A percentile compares a stretch with the other conserved stretches of the same genome.
Conservation (phyloP, 2,797 vertebrate species). For the Tinamus major region DNA sequence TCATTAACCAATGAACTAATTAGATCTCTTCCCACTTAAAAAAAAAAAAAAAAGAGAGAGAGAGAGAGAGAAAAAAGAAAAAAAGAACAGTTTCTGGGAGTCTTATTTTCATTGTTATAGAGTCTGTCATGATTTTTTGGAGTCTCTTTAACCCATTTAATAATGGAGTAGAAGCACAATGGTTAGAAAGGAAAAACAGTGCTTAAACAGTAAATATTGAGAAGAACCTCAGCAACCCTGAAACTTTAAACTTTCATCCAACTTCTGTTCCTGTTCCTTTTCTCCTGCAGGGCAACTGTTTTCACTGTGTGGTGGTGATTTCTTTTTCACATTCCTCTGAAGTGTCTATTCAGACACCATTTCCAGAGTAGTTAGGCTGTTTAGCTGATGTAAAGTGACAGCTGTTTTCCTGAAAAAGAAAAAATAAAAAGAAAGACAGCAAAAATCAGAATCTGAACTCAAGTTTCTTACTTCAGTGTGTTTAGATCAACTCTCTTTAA, state of each 20-base stretch:
- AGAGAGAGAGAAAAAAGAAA: no score
- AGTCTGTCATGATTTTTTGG: slow-evolving; percentile 3
- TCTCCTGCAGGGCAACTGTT: background rate
- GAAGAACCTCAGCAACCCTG: background rate
- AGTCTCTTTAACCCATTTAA: slow-evolving; percentile 12
- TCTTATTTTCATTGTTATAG: slow-evolving; percentile 31
- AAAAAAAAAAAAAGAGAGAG: no score
- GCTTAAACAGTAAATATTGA: background rate
- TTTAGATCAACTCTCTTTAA: background rate
- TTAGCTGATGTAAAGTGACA: background rate
- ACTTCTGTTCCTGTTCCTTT: background rate
- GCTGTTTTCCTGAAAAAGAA: background rate
- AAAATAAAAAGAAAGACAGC: background rate
- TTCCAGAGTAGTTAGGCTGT: background rate
- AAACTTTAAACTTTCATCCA: background rate
- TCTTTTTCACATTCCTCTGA: slow-evolving; percentile 4
- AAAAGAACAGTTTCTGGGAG: slow-evolving; percentile 24
- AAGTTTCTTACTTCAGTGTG: background rate
- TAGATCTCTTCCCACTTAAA: slow-evolving; percentile 38
- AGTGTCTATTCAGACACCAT: background rate
- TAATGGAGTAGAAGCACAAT: slow-evolving; percentile 19
- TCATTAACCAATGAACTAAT: slow-evolving; percentile 71
- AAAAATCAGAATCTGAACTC: background rate
- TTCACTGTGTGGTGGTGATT: background rate
- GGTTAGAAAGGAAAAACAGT: slow-evolving; percentile 3